Base-by-base conservation (phyloP, 2,113 vertebrate genomes). In the Marmota monax region DNA sequence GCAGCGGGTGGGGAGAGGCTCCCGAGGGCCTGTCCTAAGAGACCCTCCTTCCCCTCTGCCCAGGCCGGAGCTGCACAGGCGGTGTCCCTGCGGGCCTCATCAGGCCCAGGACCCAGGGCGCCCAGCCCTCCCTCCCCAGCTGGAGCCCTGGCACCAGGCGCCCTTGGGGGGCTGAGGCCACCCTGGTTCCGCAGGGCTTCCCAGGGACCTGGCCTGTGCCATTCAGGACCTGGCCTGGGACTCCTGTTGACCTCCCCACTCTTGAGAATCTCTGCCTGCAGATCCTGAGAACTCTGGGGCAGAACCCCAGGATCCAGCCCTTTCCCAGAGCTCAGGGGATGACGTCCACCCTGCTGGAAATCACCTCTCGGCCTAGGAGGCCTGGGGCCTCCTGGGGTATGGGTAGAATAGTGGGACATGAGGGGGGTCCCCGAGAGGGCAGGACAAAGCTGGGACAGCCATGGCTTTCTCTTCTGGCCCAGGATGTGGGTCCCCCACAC, bases 121-220 rank as follows among this genome's bases (percentile, higher is more conserved):
- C 34, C 73, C 20, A 2, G 0, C 18, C 56, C 45, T 2, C 16
- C 23, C 4, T 4, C 11, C 18, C 0, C 23, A 63, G 22, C 61
- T 25, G 23, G 29, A 9, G 0, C 25, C 67, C 69, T 48, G 14
- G 9, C 6, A 4, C n/a, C 12, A 29, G 27, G 25, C 12, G 7
- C 9, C 2, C 27, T 8, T 4, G 22, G 3, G 22, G 56, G 84
- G 39, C 32, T 0, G 0, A 2, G 4, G 37, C 45, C 7, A 0
- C 67, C 5, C 0, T 0, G 2, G 25, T 12, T 39, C 1, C 3
- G 3, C 0, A 5, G 61, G 61, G 16, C 27, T 89, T 70, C 65
- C 17, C 0, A 1, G 5, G 53, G 78, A 11, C 13, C 61, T 8
- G 1, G 16, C 72, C 1, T 2, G 65, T 1, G 4, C 29, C 29